Evolutionary conservation across 2,113 vertebrate species (phyloP), one percentile per base, ranked within the genome.

Genomic region (Eurypyga helias): DNA sequence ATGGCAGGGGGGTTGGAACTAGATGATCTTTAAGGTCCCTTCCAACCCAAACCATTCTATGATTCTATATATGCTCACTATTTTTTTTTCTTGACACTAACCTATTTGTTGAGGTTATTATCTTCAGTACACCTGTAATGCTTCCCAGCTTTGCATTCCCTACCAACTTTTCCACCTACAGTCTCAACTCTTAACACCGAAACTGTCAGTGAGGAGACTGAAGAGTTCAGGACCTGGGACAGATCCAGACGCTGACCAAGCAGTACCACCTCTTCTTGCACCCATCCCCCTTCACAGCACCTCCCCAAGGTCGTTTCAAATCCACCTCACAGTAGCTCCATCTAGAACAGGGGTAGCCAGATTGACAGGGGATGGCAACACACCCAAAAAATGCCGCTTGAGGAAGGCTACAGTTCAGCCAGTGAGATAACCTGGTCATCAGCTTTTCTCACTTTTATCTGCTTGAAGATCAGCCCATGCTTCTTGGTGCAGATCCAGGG

Each of bases 151-250:
- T 34, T 70, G 15, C 4, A 8, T 36, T 10, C 25, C 28, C 31
- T 83, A 24, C 6, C 13, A 83, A 77, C 23, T 24, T 83, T 66
- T 62, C n/a, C 9, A 52, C 3, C n/a, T 17, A 24, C 61, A 19
- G 29, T 16, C 33, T 75, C 51, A 51, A 54, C 3, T 61, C 25
- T 46, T 46, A 38, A 38, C 10, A 5, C 8, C 7, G 36, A 65
- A 91, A 28, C 2, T 11, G 17, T 7, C 49, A 31, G 2, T 1
- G 11, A 23, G 0, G 1, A 36, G 25, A 20, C 5, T 1, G 19
- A 5, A 7, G 1, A 2, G 20, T 95, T 96, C 96, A 97, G 96
- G 29, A 96, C 95, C 95, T 52, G 31, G 96, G 96, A 97, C 94
- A 97, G 95, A 91, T 92, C 94, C 89, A 64, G 36, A 45, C 0